A percentile compares a stretch with the other conserved stretches of the same genome.
phyloP scores from a whole-genome alignment of 2,113 vertebrate species.

The Callithrix jacchus region DNA sequence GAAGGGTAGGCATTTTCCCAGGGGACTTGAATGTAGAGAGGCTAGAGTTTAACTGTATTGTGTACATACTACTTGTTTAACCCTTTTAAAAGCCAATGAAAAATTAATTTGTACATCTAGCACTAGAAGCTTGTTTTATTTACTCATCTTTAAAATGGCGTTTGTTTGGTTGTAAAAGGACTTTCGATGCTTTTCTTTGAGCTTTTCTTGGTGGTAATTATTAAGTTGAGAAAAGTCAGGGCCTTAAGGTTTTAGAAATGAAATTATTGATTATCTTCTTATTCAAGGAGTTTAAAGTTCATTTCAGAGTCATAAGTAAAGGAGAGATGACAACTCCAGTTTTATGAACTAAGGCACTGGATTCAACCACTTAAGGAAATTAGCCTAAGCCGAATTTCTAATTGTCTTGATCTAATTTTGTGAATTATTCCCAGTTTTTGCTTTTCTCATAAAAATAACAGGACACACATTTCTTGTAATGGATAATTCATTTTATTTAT shows the following conservation, averaged over 20 bases:
- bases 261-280: slow-evolving; percentile 55
- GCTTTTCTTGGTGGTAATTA: slow-evolving; percentile 32
- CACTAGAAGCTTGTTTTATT: slow-evolving; percentile 35
- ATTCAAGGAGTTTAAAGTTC: slow-evolving; percentile 45
- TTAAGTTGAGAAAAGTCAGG: slow-evolving; percentile 38
- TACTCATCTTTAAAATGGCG: background rate
- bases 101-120: slow-evolving; percentile 8
- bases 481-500: background rate
- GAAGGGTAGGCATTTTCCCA: background rate
- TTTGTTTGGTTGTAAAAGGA: slow-evolving; percentile 36
- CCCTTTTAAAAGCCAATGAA: background rate
- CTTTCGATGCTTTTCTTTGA: background rate
- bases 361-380: slow-evolving; percentile 24
- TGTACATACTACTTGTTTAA: background rate
- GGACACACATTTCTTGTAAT: background rate
- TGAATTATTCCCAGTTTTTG: background rate
- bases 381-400: background rate
- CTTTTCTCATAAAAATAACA: background rate
- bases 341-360: background rate
- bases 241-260: slow-evolving; percentile 29
- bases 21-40: background rate
- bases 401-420: background rate
- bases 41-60: slow-evolving; percentile 12
- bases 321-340: background rate
- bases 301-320: slow-evolving; percentile 41